Base-by-base conservation (phyloP, 2,888 invertebrate genomes). In the Pristionchus exspectatus region DNA sequence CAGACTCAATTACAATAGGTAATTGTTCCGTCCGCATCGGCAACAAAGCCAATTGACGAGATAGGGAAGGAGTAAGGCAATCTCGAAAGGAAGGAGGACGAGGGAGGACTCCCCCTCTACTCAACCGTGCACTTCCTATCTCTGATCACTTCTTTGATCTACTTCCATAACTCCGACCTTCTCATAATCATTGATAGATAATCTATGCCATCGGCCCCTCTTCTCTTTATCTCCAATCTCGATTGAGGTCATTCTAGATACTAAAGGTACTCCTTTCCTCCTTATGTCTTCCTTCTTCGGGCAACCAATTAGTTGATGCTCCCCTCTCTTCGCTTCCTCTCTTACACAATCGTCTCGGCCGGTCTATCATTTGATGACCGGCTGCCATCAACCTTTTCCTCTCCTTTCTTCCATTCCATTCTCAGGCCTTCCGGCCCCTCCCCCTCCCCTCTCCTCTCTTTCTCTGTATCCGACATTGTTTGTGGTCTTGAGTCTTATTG, bases 1-100 rank as follows among this genome's bases (percentile, higher is more conserved):
- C 88, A 74, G 74, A 91, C 92, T 92, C 92, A 92, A 92, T 92
- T 92, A 92, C 92, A 92, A 92, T 92, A 92, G 92, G 92, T 92
- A 92, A 92, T 92, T 92, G 92, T 92, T 56, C 88, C 84, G 50
- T 59, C 88, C 84, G 50, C 44, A 74, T 54, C 56, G 88, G 92
- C 92, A 92, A 92, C 92, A 92, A 92, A 92, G 92, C 92, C 92
- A 92, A 92, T 92, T 92, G 74, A 66, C 56, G 74, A 77, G 77
- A 77, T 77, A 88, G 88, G 88, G 21, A 74, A 88, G 33, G 88
- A 77, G 77, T 33, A 88, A 77, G 88, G 88, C 88, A 88, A 88
- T 77, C 72, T 74, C 72, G 88, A 88, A 27, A 69, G 50, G 87
- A 30, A 30, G 44, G 56, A 38, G 87, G 66, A 66, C 21, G 14